A percentile compares a stretch with the other conserved stretches of the same genome.
These are phyloP conservation scores for Psammodynastes pulverulentus DNA, from an alignment of 2,113 vertebrate species.

Conservation along the genomic window DNA sequence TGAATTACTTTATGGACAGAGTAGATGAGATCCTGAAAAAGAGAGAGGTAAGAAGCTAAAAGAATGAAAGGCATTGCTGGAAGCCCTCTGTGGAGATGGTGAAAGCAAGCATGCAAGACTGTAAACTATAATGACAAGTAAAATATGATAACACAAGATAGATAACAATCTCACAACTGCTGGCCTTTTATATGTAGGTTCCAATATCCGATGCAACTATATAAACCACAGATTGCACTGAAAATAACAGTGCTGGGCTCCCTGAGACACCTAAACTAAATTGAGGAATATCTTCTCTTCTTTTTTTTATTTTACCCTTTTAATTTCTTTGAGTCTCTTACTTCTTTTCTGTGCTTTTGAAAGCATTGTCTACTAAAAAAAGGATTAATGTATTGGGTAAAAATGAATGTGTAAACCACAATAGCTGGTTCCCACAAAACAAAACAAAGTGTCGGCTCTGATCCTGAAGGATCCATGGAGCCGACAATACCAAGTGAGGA, in stretches of 20 bases:
- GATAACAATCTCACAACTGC: background rate
- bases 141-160: background rate
- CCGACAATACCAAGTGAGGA: no score
- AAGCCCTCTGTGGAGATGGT: background rate
- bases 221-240: background rate
- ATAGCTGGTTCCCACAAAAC: background rate
- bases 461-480: no score
- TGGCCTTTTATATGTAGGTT: background rate
- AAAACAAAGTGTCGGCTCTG: background rate
- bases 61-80: background rate
- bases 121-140: background rate
- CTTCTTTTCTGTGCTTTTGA: background rate
- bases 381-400: background rate
- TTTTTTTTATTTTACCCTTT: background rate
- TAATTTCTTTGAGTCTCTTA: background rate
- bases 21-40: background rate
- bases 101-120: background rate
- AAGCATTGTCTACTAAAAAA: background rate
- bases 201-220: background rate
- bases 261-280: background rate
- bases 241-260: background rate
- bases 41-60: background rate
- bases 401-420: background rate
- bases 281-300: background rate
- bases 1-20: background rate